These are phyloP conservation scores for Ctenochaetus hawaiiensis DNA, from an alignment of 2,797 vertebrate genomes.

Conservation along the genomic window DNA sequence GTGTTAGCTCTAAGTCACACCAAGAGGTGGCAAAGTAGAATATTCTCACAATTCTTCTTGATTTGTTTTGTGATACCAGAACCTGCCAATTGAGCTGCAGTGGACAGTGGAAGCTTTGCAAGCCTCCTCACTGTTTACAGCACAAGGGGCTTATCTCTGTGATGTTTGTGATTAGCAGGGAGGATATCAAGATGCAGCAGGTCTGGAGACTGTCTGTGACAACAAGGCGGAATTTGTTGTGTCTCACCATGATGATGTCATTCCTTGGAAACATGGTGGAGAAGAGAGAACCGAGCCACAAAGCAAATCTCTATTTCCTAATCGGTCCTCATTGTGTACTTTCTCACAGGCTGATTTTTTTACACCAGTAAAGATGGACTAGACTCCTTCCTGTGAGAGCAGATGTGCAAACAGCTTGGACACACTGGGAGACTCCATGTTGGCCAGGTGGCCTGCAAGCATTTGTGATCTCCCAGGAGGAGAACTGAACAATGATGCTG, in stretches of 20 bases:
- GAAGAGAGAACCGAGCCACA: background rate
- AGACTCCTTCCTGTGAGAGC: conserved; percentile 2
- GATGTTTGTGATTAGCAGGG: background rate
- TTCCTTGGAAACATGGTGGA: background rate
- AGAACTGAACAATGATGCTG: conserved; percentile 4
- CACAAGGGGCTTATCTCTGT: background rate
- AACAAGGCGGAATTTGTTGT: background rate
- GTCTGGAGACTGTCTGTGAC: background rate
- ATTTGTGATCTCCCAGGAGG: conserved; percentile 29
- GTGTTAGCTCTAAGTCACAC: background rate
- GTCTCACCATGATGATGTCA: background rate
- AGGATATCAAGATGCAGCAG: background rate
- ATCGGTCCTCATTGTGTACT: background rate
- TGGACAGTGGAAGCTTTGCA: too few species aligned
- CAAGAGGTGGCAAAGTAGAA: background rate
- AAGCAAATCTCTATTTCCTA: background rate
- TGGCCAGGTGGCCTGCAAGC: conserved; percentile 21
- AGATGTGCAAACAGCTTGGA: conserved; percentile 5
- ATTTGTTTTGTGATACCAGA: too few species aligned
- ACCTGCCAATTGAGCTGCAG: too few species aligned
- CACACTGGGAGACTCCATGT: background rate
- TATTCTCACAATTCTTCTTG: too few species aligned
- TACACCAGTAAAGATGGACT: background rate
- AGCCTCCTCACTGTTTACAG: background rate
- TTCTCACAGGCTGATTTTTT: background rate